Evolutionary conservation across 1,140 invertebrate species (phyloP), one percentile per base, ranked within the genome.

Genomic region (Whitmania pigra): DNA sequence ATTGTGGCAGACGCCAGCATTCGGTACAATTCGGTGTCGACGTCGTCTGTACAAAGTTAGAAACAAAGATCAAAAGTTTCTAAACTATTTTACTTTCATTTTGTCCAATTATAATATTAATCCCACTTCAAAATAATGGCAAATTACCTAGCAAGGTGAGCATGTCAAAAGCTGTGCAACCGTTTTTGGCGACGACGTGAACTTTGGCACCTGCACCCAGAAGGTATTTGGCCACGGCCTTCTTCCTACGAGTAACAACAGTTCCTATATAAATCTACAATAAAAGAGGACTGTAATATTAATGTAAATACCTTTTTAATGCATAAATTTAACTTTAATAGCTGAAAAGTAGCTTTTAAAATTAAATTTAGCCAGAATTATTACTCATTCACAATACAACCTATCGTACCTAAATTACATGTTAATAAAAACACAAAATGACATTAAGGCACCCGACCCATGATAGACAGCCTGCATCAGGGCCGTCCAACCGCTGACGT

Each of bases 381-480:
- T n/a, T 70, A 20, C 20, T 53, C 0, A 18, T 53, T 22, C 54
- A 71, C 17, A 63, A 67, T 43, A 57, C 31, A 9, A 57, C 2
- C 9, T 20, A 57, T n/a, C n/a, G n/a, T n/a, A n/a, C n/a, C n/a
- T n/a, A n/a, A n/a, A n/a, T n/a, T n/a, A n/a, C n/a, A n/a, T n/a
- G n/a, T n/a, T n/a, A n/a, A n/a, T n/a, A n/a, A n/a, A n/a, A n/a
- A n/a, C n/a, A n/a, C n/a, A n/a, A n/a, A n/a, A n/a, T n/a, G n/a
- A n/a, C n/a, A n/a, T n/a, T n/a, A n/a, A n/a, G n/a, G n/a, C n/a
- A 49, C 43, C 67, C 67, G 73, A 84, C 83, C 81, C 81, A 78
- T 83, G 81, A 74, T 81, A 84, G 1, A 81, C 81, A 36, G 82
- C 82, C 74, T 83, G 82, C 82, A 83, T 83, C 11, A 83, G 77